Evolutionary conservation across 2,888 invertebrate species (phyloP).

Genomic region (Myopa tessellatipennis): DNA sequence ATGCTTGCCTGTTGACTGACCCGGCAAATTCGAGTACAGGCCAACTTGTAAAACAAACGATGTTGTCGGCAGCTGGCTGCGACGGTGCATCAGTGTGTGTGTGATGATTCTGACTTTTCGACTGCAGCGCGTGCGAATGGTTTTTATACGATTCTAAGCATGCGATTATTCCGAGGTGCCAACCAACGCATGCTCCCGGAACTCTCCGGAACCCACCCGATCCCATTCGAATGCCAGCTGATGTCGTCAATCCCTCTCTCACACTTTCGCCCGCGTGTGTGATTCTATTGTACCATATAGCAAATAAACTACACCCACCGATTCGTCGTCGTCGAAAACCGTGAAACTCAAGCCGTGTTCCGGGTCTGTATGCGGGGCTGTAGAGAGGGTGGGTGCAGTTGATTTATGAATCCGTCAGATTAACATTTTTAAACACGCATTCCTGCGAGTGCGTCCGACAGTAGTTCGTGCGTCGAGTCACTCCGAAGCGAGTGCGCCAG

Average conservation of each 20-base stretch:
- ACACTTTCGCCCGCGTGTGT: background rate
- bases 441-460: constrained; percentile 5
- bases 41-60: too few species aligned
- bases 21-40: background rate
- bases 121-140: background rate
- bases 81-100: background rate
- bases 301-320: background rate
- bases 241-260: background rate
- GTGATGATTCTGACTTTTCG: background rate
- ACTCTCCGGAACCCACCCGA: too few species aligned
- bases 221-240: too few species aligned
- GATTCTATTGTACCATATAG: background rate
- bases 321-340: background rate
- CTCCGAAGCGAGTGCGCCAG: too few species aligned
- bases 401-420: constrained; percentile 53
- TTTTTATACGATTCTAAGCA: background rate
- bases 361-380: constrained; percentile 13
- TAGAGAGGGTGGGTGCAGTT: constrained; percentile 49
- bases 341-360: constrained; percentile 7
- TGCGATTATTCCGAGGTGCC: background rate
- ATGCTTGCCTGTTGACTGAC: background rate
- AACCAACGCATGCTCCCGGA: background rate
- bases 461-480: too few species aligned
- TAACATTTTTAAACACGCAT: constrained; percentile 49
- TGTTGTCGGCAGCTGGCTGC: too few species aligned